Percentiles rank a stretch among this genome's conserved stretches.
Evolutionary conservation across 2,113 vertebrate species (phyloP).

Genomic region (Gopherus evgoodei): DNA sequence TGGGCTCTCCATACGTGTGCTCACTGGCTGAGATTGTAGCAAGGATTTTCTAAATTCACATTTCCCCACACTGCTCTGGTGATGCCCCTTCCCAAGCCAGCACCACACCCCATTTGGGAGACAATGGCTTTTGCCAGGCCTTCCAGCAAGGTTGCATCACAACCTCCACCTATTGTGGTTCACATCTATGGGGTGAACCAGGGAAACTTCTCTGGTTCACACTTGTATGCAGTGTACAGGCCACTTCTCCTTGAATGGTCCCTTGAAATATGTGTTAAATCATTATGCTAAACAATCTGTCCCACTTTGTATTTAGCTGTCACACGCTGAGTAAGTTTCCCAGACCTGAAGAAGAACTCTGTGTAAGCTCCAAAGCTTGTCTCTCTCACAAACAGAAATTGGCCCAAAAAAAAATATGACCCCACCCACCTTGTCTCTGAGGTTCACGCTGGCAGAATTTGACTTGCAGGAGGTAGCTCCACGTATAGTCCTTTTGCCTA

Average conservation of each 20-base stretch:
- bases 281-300: not conserved
- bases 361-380: not conserved
- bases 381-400: not conserved
- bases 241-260: not conserved
- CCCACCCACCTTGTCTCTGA: not conserved
- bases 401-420: not conserved
- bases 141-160: not conserved
- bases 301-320: not conserved
- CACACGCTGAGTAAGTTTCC: not conserved
- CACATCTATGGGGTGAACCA: not conserved
- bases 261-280: too few relatives aligned
- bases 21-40: not conserved
- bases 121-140: not conserved
- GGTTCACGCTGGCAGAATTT: not conserved
- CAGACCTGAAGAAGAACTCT: not conserved
- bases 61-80: not conserved
- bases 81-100: not conserved
- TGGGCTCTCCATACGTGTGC: not conserved
- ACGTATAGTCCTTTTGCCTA: not conserved
- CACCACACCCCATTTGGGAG: not conserved
- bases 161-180: not conserved
- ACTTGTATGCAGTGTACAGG: not conserved
- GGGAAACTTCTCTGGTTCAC: not conserved
- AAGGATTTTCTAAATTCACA: not conserved
- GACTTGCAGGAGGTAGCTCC: not conserved